Evolutionary conservation across 2,888 invertebrate genomes (phyloP), one percentile per base, ranked within the genome.

Genomic region (Drosophila fulvimacula): DNA sequence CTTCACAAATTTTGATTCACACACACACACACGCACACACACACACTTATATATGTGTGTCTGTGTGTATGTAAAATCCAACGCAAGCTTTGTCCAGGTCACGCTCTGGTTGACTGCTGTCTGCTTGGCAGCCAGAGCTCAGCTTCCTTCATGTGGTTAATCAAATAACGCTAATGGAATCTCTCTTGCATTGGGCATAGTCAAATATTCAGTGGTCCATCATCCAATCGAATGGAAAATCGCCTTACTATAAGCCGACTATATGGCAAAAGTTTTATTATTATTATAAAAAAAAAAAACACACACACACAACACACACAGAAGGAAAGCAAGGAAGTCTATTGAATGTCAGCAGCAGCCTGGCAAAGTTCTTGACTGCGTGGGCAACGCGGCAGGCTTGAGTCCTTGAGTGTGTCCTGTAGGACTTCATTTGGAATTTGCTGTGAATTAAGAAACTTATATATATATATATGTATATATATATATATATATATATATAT

Each of bases 141-240:
- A n/a, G 32, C 42, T 4, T 15, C 30, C 56, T n/a, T 9, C 30
- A 3, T 51, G 58, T 49, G 57, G 34, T 46, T 59, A 56, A 64
- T 67, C 49, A 57, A 52, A 58, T 76, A 65, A 65, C 58, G 67
- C 64, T 79, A 79, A 72, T 82, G 73, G 69, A 80, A 80, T 79
- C 27, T n/a, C 46, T 27, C 46, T 30, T 5, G 46, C 44, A 46
- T 10, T 27, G 44, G 27, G 46, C 67, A 42, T 42, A 58, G 61
- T 48, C 46, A 48, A 74, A 61, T 61, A 74, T 59, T 58, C 56
- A 59, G 52, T 53, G 46, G 55, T 34, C n/a, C 42, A 27, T 24
- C 44, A 15, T 13, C 32, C 17, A 32, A 41, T 32, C 34, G 32
- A n/a, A 24, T 34, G 56, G 34, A 32, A 44, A 44, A 44, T 56